Conservation (phyloP, 2,888 invertebrate genomes). For the Pyrochroa serraticornis region DNA sequence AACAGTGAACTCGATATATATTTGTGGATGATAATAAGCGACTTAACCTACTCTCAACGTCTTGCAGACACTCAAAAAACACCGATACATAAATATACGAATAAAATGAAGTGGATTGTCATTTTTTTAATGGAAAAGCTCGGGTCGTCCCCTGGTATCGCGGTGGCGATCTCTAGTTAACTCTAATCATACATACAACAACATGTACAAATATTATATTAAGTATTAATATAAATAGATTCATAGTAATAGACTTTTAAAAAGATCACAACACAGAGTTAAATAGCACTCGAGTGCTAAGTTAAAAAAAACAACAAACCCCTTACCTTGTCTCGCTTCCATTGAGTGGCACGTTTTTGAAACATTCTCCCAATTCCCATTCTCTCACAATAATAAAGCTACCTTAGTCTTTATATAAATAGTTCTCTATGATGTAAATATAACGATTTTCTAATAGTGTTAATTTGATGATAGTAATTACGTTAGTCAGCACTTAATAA, state of each 20-base stretch:
- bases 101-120: constrained; percentile 57
- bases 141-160: constrained; percentile 40
- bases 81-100: constrained; percentile 52
- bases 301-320: constrained; percentile 39
- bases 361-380: neutral
- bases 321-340: constrained; percentile 33
- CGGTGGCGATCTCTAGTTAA: constrained; percentile 38
- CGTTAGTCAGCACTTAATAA: no score
- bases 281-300: constrained; percentile 44
- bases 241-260: constrained; percentile 61
- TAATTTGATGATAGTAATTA: no score
- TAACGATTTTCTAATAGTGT: no score
- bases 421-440: no score
- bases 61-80: constrained; percentile 53
- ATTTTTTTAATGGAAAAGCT: constrained; percentile 49
- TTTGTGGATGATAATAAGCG: constrained; percentile 43
- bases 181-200: constrained; percentile 53
- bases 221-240: constrained; percentile 58
- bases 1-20: constrained; percentile 46
- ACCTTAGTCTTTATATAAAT: no score
- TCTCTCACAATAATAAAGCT: neutral
- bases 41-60: constrained; percentile 52
- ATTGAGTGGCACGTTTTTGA: constrained; percentile 43
- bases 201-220: constrained; percentile 58
- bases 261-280: constrained; percentile 62